Evolutionary conservation across 2,888 invertebrate species (phyloP).

Genomic region (Tenthredo notha): DNA sequence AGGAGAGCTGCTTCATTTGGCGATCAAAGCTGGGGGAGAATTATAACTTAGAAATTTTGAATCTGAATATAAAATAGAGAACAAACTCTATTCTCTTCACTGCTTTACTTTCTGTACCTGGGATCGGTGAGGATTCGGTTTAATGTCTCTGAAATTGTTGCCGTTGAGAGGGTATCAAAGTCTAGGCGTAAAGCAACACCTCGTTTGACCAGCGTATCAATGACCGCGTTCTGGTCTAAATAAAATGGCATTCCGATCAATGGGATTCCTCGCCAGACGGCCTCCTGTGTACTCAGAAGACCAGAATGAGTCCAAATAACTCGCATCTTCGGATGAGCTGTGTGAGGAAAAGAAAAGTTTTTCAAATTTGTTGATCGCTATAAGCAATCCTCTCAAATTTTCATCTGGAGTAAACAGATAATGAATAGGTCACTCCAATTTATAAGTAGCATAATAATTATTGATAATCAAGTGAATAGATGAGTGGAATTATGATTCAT

Average conservation of each 20-base stretch:
- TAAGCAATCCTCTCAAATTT: slow-evolving; percentile 62
- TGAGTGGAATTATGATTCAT: background rate
- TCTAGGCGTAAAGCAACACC: slow-evolving; percentile 62
- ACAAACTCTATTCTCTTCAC: background rate
- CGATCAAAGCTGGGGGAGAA: slow-evolving; percentile 48
- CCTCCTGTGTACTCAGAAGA: slow-evolving; percentile 56
- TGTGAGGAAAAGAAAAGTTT: slow-evolving; percentile 2
- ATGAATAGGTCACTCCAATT: background rate
- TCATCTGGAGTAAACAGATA: background rate
- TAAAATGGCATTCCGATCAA: slow-evolving; percentile 56
- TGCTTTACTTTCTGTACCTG: slow-evolving; percentile 58
- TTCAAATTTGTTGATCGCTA: background rate
- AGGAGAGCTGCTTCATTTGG: slow-evolving; percentile 56
- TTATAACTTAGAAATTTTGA: background rate
- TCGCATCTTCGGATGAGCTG: slow-evolving; percentile 58
- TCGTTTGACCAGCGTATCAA: slow-evolving; percentile 57
- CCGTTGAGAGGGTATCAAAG: slow-evolving; percentile 58
- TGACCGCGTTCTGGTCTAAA: slow-evolving; percentile 59
- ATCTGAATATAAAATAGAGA: background rate
- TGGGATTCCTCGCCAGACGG: slow-evolving; percentile 57
- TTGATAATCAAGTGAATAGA: background rate
- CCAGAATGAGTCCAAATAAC: slow-evolving; percentile 57
- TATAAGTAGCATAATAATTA: background rate
- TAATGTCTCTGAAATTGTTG: slow-evolving; percentile 57
- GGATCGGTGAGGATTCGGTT: slow-evolving; percentile 59